Conservation (phyloP, 2,113 vertebrate species). For the Leptodactylus fuscus region DNA sequence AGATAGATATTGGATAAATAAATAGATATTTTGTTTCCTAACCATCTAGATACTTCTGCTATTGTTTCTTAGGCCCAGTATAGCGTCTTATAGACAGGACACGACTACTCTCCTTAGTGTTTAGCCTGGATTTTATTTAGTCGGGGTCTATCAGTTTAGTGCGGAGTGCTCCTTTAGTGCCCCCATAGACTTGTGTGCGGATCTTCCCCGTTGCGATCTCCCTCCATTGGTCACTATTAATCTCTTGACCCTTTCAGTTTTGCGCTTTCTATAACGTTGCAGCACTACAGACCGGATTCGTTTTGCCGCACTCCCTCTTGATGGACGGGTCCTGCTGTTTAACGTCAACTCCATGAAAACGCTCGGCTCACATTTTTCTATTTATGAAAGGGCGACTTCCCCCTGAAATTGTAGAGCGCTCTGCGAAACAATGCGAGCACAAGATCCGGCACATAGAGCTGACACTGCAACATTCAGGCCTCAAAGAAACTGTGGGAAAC, state of each 20-base stretch:
- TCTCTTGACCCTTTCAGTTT: neutral
- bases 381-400: conserved; percentile 63
- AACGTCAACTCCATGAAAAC: conserved; percentile 15
- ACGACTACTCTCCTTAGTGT: too few relatives aligned
- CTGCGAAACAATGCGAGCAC: conserved; percentile 71
- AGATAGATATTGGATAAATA: too few relatives aligned
- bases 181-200: too few relatives aligned
- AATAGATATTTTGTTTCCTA: too few relatives aligned
- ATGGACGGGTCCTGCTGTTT: neutral
- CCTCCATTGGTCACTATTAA: neutral
- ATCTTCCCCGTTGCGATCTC: too few relatives aligned
- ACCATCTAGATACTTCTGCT: too few relatives aligned
- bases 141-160: neutral
- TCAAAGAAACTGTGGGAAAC: conserved; percentile 84
- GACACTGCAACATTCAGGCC: conserved; percentile 74
- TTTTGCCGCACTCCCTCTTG: too few relatives aligned
- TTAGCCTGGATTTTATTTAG: too few relatives aligned
- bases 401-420: conserved; percentile 68
- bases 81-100: too few relatives aligned
- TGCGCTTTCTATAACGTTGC: neutral
- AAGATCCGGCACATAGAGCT: conserved; percentile 71
- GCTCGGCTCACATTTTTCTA: conserved; percentile 26
- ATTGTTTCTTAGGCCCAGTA: too few relatives aligned
- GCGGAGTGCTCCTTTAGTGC: neutral
- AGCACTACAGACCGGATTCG: neutral